These are phyloP conservation scores for Parapsyche elsis DNA, from an alignment of 1,140 invertebrate species.

Conservation along the genomic window DNA sequence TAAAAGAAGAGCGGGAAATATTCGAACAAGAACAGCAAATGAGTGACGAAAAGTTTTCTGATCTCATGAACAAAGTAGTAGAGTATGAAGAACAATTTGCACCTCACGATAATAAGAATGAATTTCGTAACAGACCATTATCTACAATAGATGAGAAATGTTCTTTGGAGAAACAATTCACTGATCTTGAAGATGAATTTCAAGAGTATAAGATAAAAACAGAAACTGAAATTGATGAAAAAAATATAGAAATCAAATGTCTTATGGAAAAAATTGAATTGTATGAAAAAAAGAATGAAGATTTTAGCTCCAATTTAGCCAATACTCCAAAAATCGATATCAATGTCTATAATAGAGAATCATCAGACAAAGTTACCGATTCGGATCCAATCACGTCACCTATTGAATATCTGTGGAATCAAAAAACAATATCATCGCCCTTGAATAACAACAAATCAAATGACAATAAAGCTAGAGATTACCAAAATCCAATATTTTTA, in stretches of 20 bases:
- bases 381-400: conserved; percentile 59
- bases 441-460: conserved; percentile 44
- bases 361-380: background rate
- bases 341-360: background rate
- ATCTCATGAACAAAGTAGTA: conserved; percentile 78
- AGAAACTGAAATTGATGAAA: conserved; percentile 63
- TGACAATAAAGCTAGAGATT: conserved; percentile 53
- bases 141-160: conserved; percentile 82
- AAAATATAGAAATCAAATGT: conserved; percentile 69
- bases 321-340: background rate
- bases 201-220: conserved; percentile 67
- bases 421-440: conserved; percentile 64
- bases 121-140: conserved; percentile 64
- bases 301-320: background rate
- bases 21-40: conserved; percentile 81
- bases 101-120: conserved; percentile 61
- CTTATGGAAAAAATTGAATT: conserved; percentile 66
- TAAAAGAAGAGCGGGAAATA: conserved; percentile 80
- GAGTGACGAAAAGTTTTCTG: conserved; percentile 80
- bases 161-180: conserved; percentile 79
- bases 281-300: background rate
- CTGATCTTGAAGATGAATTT: conserved; percentile 78
- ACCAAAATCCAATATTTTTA: conserved; percentile 57
- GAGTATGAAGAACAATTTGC: conserved; percentile 85
- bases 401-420: conserved; percentile 65